Base-by-base conservation (phyloP, 2,797 vertebrate genomes). In the Manis pentadactyla region DNA sequence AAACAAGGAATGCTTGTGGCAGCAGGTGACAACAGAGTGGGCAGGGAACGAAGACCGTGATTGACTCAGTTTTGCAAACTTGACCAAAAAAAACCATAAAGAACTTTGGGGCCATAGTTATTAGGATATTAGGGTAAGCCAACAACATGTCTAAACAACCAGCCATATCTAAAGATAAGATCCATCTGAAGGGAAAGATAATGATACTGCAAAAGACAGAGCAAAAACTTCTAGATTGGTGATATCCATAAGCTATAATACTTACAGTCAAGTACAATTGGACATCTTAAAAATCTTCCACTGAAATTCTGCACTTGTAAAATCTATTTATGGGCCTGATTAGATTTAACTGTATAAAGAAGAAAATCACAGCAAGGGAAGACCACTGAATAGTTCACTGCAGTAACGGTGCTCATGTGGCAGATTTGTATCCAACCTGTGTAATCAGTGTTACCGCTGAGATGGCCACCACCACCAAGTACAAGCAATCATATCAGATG, bases 231-330 rank as follows among this genome's bases (percentile, higher is more conserved):
- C 66, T 34, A 83, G 63, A 75, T 69, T 79, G 63, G 34, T 49
- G 74, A 77, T 51, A 93, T 85, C 14, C 78, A 25, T 71, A 82
- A 82, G 29, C 77, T 34, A 25, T 18, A 79, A 71, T 53, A 81
- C 53, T 71, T 64, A 71, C 1, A 31, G 37, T 74, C 42, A 93
- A 63, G 27, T 82, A 55, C 4, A 23, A 71, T 78, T 93, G 29
- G 23, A 81, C 86, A 79, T 91, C 63, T 93, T 84, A 68, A 74
- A 87, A 91, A 57, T 57, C 2, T 78, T 84, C 71, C 14, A 59
- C 19, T 55, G 34, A 68, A 85, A 85, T 39, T 82, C 83, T 37
- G 57, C 15, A 73, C n/a, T 86, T 90, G 23, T 78, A 55, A 95
- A 95, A 92, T 86, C n/a, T 29, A 63, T 69, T 74, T 73, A 63